Evolutionary conservation across 2,888 invertebrate genomes (phyloP).

Genomic region (Eurytoma adleriae): DNA sequence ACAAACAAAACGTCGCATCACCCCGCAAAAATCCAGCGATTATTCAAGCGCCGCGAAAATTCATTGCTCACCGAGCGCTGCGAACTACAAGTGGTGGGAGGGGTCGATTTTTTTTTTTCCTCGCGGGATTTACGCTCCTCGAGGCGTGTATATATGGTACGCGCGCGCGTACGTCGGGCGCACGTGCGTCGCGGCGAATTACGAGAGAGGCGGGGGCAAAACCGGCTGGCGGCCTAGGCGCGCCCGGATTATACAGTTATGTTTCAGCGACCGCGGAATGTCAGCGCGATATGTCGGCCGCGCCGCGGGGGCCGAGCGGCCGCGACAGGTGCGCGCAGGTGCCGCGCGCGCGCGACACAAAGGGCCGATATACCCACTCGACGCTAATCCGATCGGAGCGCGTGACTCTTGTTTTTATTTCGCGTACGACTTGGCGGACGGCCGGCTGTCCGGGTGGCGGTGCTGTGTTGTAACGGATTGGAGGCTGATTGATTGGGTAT

Average conservation of each 20-base stretch:
- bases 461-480: no score
- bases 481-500: no score
- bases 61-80: background rate
- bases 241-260: slow-evolving; percentile 37
- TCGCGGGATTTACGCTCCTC: background rate
- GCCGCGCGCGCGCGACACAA: no score
- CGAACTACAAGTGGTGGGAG: background rate
- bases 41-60: background rate
- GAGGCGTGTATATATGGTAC: background rate
- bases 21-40: background rate
- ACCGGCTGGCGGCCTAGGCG: slow-evolving; percentile 34
- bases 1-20: background rate
- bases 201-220: slow-evolving; percentile 1
- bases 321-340: no score
- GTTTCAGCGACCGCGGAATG: slow-evolving; percentile 43
- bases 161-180: background rate
- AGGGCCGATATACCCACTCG: no score
- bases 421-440: no score
- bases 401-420: no score
- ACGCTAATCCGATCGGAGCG: no score
- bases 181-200: slow-evolving; percentile 37
- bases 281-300: slow-evolving; percentile 27
- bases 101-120: background rate
- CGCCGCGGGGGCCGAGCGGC: no score
- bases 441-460: no score